Conservation (phyloP, 2,888 invertebrate genomes). For the Pterostichus niger region DNA sequence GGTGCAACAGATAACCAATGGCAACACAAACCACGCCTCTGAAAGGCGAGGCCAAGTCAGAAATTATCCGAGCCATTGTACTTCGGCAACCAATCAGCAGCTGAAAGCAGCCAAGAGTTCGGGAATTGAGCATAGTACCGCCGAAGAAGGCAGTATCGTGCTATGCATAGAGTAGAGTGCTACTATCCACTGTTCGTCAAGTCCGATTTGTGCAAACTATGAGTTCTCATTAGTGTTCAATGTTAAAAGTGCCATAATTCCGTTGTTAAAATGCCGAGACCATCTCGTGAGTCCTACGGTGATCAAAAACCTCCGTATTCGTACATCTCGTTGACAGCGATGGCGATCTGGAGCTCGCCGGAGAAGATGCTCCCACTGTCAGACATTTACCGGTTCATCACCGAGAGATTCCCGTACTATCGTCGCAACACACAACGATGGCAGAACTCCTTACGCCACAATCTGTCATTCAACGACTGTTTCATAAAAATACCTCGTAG, state of each 20-base stretch:
- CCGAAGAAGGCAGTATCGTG: conserved; percentile 60
- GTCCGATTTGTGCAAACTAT: conserved; percentile 35
- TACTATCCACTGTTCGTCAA: conserved; percentile 12
- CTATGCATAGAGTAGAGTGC: conserved; percentile 54
- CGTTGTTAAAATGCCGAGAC: conserved; percentile 87
- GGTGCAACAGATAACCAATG: conserved; percentile 59
- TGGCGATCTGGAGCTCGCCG: conserved; percentile 97
- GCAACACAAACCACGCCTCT: conserved; percentile 47
- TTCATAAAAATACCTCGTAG: conserved; percentile 87
- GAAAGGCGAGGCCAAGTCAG: conserved; percentile 22
- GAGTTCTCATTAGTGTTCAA: conserved; percentile 39
- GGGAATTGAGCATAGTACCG: conserved; percentile 15
- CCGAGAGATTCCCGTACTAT: conserved; percentile 91
- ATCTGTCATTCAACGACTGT: conserved; percentile 88
- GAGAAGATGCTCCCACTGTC: conserved; percentile 95
- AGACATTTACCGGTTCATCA: conserved; percentile 94
- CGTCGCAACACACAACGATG: conserved; percentile 87
- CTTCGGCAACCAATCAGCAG: conserved; percentile 40
- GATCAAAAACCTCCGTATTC: conserved; percentile 99
- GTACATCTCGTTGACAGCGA: conserved; percentile 97
- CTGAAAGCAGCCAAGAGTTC: not conserved
- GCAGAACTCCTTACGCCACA: conserved; percentile 85
- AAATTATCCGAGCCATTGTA: conserved; percentile 63
- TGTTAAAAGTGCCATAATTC: conserved; percentile 55
- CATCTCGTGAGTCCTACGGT: conserved; percentile 96